Base-by-base conservation (phyloP, 2,113 vertebrate species). In the Limanda limanda region DNA sequence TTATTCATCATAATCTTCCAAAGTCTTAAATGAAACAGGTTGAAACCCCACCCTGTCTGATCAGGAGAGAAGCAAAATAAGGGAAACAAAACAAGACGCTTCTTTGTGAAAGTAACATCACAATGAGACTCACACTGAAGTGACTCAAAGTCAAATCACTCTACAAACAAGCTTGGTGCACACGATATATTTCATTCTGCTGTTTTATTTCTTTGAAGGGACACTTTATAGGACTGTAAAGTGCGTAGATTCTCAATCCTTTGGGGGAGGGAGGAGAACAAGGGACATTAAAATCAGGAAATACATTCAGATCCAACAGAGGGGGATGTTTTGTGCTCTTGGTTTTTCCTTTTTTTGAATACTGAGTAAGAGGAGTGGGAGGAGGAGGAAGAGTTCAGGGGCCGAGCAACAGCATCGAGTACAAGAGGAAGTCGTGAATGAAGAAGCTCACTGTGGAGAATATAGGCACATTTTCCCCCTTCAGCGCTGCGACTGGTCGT, bases 211-310 rank as follows among this genome's bases (percentile, higher is more conserved):
- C 68, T 81, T 75, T 89, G 74, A 91, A 90, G 87, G 81, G 88
- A 91, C 92, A 92, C 85, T 90, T 89, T 89, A 80, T 76, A 86
- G 67, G 81, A 87, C 54, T 3, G 52, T 92, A 92, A 94, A 94
- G 92, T 94, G 93, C 92, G 20, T 86, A 56, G 60, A 82, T 88
- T 84, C 85, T 94, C 69, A 85, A 78, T 79, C 48, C 4, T 81
- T 85, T 66, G 51, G 54, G 54, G 47, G 31, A 1, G 55, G 55
- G 10, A 71, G 40, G 24, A 42, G 48, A 66, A 61, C 17, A 14
- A 11, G 27, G 40, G 58, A 71, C 55, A 63, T 14, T 31, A 1
- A 47, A 17, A 63, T 78, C 68, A 75, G 68, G 55, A 71, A 87
- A 57, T 87, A 92, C 86, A 88, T 92, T 92, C 88, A 87, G 82